Conservation (phyloP, 2,797 vertebrate genomes). For the Pteropus rufus region DNA sequence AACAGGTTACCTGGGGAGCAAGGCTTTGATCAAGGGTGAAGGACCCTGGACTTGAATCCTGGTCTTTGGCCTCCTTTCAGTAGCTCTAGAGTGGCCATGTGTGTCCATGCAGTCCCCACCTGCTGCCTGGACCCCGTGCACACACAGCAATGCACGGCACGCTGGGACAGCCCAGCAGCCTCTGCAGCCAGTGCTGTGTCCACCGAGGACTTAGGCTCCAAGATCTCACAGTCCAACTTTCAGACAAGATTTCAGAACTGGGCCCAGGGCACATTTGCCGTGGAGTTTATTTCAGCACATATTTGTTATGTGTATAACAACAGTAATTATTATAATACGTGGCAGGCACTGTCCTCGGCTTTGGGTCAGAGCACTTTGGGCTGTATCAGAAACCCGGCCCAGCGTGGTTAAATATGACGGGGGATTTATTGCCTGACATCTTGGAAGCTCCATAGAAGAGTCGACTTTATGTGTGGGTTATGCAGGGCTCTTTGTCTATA, state of each 20-base stretch:
- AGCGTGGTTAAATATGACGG: neutral
- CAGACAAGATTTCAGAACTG: neutral
- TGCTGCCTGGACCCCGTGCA: rapidly evolving
- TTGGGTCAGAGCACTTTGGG: neutral
- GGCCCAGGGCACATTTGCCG: neutral
- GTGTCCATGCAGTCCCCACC: neutral
- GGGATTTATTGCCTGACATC: neutral
- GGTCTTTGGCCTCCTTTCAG: neutral
- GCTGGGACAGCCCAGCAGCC: neutral
- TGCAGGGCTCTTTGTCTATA: neutral
- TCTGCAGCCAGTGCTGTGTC: neutral
- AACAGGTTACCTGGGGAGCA: neutral
- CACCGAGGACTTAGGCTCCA: neutral
- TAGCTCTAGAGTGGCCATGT: neutral
- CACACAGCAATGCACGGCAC: neutral
- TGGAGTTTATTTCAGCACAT: neutral
- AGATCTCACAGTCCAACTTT: neutral
- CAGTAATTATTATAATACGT: neutral
- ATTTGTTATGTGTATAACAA: neutral
- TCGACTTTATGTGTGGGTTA: neutral
- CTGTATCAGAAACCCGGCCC: neutral
- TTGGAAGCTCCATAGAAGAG: neutral
- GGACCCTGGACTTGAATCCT: neutral
- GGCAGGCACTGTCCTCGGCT: neutral
- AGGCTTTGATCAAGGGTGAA: neutral